phyloP scores from a whole-genome alignment of 2,113 vertebrate species.

The Petromus typicus region DNA sequence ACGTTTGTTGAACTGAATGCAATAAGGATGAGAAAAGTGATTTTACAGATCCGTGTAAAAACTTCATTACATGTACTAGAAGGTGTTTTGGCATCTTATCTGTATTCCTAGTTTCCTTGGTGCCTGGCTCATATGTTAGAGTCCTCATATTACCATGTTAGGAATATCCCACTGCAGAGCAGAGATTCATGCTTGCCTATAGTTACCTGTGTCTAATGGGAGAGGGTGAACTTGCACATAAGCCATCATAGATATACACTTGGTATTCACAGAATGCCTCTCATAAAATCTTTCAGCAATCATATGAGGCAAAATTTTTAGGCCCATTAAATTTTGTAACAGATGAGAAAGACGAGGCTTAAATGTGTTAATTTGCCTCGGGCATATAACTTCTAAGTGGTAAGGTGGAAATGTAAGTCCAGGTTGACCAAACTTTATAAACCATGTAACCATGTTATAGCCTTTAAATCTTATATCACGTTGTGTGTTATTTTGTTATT shows the following conservation, averaged over 20 bases:
- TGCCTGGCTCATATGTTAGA: neutral
- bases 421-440: conserved; percentile 41
- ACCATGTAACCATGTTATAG: neutral
- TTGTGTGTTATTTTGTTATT: neutral
- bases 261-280: neutral
- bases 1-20: conserved; percentile 72
- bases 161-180: neutral
- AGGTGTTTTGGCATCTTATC: conserved; percentile 63
- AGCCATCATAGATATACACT: neutral
- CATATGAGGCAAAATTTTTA: conserved; percentile 25
- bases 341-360: conserved; percentile 44
- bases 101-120: conserved; percentile 9
- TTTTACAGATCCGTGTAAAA: conserved; percentile 66
- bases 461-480: neutral
- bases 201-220: conserved; percentile 21
- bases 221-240: neutral
- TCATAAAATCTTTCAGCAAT: conserved; percentile 53
- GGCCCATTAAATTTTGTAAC: conserved; percentile 54
- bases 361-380: neutral
- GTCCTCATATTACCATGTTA: neutral
- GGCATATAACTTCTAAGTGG: neutral
- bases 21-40: conserved; percentile 74
- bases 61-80: conserved; percentile 60
- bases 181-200: neutral
- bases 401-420: neutral